Evolutionary conservation across 2,797 vertebrate species (phyloP).

Genomic region (Todus mexicanus): DNA sequence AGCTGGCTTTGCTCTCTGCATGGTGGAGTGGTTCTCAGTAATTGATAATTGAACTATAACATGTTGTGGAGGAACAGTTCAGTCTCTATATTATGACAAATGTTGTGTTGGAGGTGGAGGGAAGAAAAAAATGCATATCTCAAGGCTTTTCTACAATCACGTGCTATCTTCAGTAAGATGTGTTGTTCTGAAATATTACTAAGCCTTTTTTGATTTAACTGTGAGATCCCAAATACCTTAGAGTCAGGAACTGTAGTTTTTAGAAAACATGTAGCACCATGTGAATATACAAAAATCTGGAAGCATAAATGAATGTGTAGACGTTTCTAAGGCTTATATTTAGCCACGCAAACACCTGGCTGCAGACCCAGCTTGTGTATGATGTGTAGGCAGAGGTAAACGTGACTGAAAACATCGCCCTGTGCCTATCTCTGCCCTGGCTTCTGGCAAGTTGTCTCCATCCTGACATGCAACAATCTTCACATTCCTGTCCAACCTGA

Average conservation of each 20-base stretch:
- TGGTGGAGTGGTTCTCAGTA: neutral
- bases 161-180: neutral
- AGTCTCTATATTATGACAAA: neutral
- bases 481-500: neutral
- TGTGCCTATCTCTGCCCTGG: neutral
- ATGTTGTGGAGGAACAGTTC: neutral
- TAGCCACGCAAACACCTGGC: neutral
- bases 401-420: neutral
- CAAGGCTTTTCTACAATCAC: neutral
- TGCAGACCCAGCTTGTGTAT: neutral
- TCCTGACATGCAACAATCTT: slow-evolving; percentile 29
- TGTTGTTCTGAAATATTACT: neutral
- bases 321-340: neutral
- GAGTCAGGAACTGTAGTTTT: neutral
- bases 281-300: neutral
- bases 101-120: neutral
- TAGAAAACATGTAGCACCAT: neutral
- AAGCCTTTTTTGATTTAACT: neutral
- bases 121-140: neutral
- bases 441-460: slow-evolving; percentile 20
- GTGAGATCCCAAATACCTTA: neutral
- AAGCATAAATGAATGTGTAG: neutral
- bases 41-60: neutral
- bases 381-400: neutral
- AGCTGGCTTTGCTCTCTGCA: neutral